phyloP scores from a whole-genome alignment of 2,113 vertebrate species.

The Hyperoodon ampullatus region DNA sequence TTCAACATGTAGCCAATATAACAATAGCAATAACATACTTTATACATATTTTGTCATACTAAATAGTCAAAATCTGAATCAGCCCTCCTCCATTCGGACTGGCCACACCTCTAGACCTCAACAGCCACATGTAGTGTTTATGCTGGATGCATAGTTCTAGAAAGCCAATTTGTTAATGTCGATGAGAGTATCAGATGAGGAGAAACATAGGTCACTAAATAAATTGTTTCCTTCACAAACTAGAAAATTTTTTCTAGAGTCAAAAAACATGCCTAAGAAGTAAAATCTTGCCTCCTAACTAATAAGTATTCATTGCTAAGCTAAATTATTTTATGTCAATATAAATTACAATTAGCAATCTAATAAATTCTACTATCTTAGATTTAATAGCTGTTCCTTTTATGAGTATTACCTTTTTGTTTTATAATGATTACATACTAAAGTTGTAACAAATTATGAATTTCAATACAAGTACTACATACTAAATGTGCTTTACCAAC shows the following conservation, averaged over 20 bases:
- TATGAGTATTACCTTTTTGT: constrained; percentile 17
- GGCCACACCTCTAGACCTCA: not conserved
- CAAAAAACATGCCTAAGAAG: not conserved
- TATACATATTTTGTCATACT: not conserved
- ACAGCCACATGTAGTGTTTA: fast-evolving
- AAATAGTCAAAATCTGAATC: not conserved
- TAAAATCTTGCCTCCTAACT: constrained; percentile 11
- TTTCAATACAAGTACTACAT: constrained; percentile 53
- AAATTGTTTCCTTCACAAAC: not conserved
- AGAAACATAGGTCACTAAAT: not conserved
- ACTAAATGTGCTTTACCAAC: constrained; percentile 52
- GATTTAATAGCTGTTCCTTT: constrained; percentile 28
- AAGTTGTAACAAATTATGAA: constrained; percentile 54
- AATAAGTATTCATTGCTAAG: constrained; percentile 26
- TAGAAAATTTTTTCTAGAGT: not conserved
- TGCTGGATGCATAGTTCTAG: not conserved
- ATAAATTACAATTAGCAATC: not conserved
- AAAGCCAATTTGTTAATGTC: not conserved
- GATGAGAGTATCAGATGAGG: not conserved
- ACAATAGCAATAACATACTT: not conserved
- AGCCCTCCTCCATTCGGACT: fast-evolving
- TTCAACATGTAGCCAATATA: not conserved
- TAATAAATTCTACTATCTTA: constrained; percentile 33
- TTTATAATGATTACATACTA: constrained; percentile 57
- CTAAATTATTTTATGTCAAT: constrained; percentile 23